Conservation (phyloP, 1,140 invertebrate species). For the Papilio machaon region DNA sequence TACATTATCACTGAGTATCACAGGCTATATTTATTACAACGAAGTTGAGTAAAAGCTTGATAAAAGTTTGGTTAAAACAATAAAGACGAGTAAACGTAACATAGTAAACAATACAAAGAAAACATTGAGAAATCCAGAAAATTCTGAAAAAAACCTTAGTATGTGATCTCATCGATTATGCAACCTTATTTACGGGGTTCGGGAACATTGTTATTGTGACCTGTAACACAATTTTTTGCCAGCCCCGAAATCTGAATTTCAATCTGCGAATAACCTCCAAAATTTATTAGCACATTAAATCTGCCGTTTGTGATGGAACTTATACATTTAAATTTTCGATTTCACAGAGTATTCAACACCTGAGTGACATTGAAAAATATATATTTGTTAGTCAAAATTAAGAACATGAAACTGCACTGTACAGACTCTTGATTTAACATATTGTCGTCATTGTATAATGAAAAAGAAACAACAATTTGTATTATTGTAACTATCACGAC, state of each 20-base stretch:
- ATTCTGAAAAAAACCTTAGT: neutral
- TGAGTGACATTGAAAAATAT: neutral
- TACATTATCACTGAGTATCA: no score
- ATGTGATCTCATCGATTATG: neutral
- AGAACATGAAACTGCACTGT: neutral
- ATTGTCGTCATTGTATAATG: no score
- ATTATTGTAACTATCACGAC: no score
- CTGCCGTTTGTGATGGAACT: conserved; percentile 41
- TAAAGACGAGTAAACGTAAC: no score
- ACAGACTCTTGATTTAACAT: no score
- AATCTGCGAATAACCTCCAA: conserved; percentile 47
- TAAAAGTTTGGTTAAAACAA: no score
- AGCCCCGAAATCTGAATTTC: conserved; percentile 47
- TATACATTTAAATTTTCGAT: conserved; percentile 44
- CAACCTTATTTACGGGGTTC: neutral
- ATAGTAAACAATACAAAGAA: neutral
- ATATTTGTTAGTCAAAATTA: neutral
- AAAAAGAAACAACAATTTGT: no score
- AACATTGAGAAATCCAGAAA: neutral
- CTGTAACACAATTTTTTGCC: conserved; percentile 41
- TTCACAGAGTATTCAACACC: conserved; percentile 4
- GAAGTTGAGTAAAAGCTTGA: no score
- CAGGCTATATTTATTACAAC: no score
- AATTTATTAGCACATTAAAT: conserved; percentile 54
- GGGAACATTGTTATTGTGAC: conserved; percentile 42